These are phyloP conservation scores for Julus scandinavius DNA, from an alignment of 2,888 invertebrate species.

Conservation along the genomic window DNA sequence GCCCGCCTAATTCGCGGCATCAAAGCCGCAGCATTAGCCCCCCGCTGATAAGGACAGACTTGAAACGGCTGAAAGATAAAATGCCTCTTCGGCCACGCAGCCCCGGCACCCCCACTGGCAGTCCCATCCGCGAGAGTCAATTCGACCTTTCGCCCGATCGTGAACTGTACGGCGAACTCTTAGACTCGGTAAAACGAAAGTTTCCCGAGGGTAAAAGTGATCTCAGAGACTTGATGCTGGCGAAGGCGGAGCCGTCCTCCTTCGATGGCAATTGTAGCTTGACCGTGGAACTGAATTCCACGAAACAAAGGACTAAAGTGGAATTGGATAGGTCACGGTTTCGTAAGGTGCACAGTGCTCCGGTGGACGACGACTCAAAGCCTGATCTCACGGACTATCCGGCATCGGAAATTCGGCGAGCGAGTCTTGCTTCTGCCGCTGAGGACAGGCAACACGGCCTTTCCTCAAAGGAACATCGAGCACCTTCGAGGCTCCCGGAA, in stretches of 20 bases:
- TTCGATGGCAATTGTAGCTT: slow-evolving; percentile 22
- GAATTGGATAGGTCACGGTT: slow-evolving; percentile 58
- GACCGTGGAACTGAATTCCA: slow-evolving; percentile 5
- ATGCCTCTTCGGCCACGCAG: slow-evolving; percentile 52
- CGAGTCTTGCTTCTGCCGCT: not conserved
- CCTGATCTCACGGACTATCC: slow-evolving; percentile 52
- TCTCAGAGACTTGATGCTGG: slow-evolving; percentile 52
- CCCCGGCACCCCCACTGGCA: slow-evolving; percentile 56
- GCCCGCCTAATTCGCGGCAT: slow-evolving; percentile 61
- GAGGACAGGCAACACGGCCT: slow-evolving; percentile 25
- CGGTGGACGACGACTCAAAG: slow-evolving; percentile 54
- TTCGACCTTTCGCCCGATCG: slow-evolving; percentile 51
- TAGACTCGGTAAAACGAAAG: slow-evolving; percentile 57
- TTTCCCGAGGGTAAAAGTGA: slow-evolving; percentile 57
- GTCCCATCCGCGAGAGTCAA: slow-evolving; percentile 48
- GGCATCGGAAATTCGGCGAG: not conserved
- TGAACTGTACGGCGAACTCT: slow-evolving; percentile 47
- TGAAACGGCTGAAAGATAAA: slow-evolving; percentile 56
- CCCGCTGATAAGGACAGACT: slow-evolving; percentile 40
- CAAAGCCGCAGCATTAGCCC: slow-evolving; percentile 60
- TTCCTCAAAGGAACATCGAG: slow-evolving; percentile 42
- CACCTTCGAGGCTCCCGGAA: slow-evolving; percentile 49
- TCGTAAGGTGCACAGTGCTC: slow-evolving; percentile 55
- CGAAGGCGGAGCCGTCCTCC: slow-evolving; percentile 34
- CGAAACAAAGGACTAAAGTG: slow-evolving; percentile 56